Base-by-base conservation (phyloP, 1,140 invertebrate species). In the Paraescarpia echinospica region DNA sequence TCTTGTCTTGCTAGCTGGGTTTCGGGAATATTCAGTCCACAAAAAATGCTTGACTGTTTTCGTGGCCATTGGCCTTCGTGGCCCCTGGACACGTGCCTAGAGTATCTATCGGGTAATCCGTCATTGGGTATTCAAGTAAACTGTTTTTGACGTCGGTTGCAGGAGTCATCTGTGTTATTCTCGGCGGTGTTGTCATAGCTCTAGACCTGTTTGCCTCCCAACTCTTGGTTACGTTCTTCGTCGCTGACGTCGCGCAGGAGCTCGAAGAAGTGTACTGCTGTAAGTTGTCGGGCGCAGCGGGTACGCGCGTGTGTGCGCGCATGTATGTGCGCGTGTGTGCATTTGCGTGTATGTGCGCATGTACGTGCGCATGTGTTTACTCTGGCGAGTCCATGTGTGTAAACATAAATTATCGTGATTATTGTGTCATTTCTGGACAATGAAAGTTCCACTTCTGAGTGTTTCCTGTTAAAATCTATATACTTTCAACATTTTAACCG, bases 191-290 rank as follows among this genome's bases (percentile, higher is more conserved):
- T 9, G 91, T 91, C 33, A 12, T 91, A 6, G 91, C 31, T 33
- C 22, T 91, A 1, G 91, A 91, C 91, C 41, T 14, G 34, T 91
- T 35, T 22, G 48, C 34, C 35, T 33, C 34, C 8, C 33, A 91
- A 33, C 33, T 31, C 6, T 34, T 91, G 91, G 91, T 34, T 22
- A 22, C 41, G 33, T 91, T 91, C 91, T 91, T 91, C n/a, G 41
- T 14, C 18, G 41, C 33, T 18, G 91, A 91, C 41, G 33, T 91
- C 33, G 33, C 41, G 1, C 34, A 35, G 41, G 34, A 91, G 2
- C 48, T 35, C 34, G 91, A 91, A 12, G 91, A 91, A 59, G 33
- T 48, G 12, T 91, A 91, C 41, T 27, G 34, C 48, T 31, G 91
- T 91, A 35, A 51, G 91, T 91, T 90, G 1, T 90, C 14, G 18